These are phyloP conservation scores for Stichodactyla helianthus DNA, from an alignment of 64 coral and sea anemone genomes.

Conservation along the genomic window DNA sequence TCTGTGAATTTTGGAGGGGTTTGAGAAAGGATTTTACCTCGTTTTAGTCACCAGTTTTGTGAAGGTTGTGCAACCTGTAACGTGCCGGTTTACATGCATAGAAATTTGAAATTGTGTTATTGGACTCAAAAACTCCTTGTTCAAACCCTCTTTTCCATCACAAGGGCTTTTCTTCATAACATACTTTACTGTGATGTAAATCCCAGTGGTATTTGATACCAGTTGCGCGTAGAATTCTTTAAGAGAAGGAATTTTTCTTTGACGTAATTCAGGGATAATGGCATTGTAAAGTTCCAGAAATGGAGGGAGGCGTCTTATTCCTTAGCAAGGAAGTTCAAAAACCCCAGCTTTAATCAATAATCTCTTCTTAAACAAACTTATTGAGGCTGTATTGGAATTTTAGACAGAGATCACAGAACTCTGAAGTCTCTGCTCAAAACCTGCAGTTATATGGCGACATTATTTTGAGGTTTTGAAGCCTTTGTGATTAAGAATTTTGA, in stretches of 20 bases:
- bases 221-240: neutral
- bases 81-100: conserved; percentile 19
- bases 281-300: neutral
- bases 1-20: neutral
- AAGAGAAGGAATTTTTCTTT: neutral
- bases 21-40: neutral
- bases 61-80: conserved; percentile 5
- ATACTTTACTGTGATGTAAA: neutral
- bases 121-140: neutral
- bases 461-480: neutral
- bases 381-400: neutral
- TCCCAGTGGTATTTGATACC: neutral
- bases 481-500: neutral
- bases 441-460: neutral
- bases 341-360: neutral
- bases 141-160: neutral
- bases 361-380: conserved; percentile 1
- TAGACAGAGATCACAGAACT: neutral
- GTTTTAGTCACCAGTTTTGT: conserved; percentile 5
- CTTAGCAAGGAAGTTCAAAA: neutral
- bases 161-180: neutral
- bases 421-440: neutral
- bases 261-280: conserved; percentile 1
- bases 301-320: neutral
- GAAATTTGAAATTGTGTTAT: neutral